Percentiles rank a stretch among this genome's conserved stretches.
Evolutionary conservation across 1,140 invertebrate species (phyloP).

Genomic region (Cataglyphis hispanica): DNA sequence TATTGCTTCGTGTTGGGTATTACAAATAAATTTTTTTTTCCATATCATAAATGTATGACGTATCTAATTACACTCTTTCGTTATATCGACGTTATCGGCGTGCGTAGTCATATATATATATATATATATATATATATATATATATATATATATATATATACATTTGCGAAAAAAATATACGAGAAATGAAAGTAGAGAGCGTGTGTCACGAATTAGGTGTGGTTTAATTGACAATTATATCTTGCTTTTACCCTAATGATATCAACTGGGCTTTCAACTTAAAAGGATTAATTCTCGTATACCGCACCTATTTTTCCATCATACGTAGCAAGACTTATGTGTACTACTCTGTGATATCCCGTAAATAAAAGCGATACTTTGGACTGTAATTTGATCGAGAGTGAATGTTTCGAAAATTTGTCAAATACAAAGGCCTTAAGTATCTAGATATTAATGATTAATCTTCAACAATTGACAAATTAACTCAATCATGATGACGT

Average conservation of each 20-base stretch:
- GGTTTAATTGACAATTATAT: conserved; percentile 52
- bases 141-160: too few species aligned
- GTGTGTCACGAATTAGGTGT: conserved; percentile 56
- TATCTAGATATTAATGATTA: too few species aligned
- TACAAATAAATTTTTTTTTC: neutral
- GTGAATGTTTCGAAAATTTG: neutral
- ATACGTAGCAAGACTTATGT: neutral
- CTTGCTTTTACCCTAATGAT: conserved; percentile 45
- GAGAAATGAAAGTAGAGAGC: conserved; percentile 21
- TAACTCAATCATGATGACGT: neutral
- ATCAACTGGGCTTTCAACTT: conserved; percentile 34
- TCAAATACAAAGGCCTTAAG: neutral
- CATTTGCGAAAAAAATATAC: neutral
- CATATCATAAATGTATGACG: too few species aligned
- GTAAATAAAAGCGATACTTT: neutral
- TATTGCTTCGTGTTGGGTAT: neutral
- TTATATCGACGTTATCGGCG: neutral
- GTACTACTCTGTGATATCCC: neutral
- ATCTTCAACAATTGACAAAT: too few species aligned
- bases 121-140: too few species aligned
- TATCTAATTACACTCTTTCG: neutral
- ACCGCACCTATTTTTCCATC: conserved; percentile 25
- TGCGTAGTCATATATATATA: neutral
- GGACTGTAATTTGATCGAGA: neutral
- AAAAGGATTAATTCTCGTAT: conserved; percentile 21